phyloP scores from a whole-genome alignment of 2,113 vertebrate genomes.

The Copsychus sechellarum region DNA sequence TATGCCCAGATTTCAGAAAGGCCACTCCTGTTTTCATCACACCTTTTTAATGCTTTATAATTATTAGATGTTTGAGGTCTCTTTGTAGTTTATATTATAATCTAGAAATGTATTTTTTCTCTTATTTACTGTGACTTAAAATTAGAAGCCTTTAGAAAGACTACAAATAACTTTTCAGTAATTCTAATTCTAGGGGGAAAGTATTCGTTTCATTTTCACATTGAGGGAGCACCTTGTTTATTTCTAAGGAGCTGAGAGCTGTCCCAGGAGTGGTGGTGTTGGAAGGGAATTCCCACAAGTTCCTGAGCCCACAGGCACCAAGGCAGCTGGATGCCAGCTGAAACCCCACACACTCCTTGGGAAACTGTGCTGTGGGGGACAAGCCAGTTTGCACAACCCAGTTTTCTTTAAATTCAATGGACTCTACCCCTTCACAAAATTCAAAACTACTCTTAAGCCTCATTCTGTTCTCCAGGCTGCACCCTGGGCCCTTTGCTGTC shows the following conservation, averaged over 20 bases:
- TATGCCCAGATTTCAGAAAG: background rate
- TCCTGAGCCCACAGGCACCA: background rate
- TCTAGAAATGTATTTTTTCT: background rate
- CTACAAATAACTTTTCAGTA: background rate
- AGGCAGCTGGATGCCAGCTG: background rate
- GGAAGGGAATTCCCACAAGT: rapidly evolving
- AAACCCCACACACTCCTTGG: background rate
- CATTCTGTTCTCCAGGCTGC: background rate
- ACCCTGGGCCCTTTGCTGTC: background rate
- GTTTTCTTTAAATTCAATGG: background rate
- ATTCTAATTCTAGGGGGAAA: background rate
- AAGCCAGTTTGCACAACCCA: background rate
- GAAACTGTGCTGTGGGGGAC: background rate
- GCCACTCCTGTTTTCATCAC: background rate
- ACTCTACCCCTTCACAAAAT: background rate
- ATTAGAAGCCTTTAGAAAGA: background rate
- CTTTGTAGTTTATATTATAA: background rate
- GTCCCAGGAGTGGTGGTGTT: rapidly evolving
- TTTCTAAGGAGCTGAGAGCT: background rate
- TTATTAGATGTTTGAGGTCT: background rate
- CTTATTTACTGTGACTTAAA: background rate
- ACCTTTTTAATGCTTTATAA: background rate
- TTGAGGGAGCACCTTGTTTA: background rate
- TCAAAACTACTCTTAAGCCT: background rate
- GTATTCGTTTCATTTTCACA: background rate